These are phyloP conservation scores for Anser brachyrhynchus DNA, from an alignment of 2,113 vertebrate species.

Conservation along the genomic window DNA sequence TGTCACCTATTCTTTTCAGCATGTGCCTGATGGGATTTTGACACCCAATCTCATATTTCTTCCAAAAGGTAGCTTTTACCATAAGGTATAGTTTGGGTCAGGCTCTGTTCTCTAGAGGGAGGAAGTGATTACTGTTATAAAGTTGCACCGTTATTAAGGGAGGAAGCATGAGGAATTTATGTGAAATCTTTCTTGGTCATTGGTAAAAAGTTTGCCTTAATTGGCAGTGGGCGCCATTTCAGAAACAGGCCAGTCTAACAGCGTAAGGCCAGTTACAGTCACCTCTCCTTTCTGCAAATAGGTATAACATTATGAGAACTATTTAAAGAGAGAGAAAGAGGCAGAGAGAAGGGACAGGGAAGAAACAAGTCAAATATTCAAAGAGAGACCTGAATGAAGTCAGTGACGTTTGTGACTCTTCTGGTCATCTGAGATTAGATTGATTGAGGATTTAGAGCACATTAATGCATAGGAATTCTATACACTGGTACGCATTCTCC, in stretches of 20 bases:
- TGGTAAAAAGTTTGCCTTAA: slow-evolving; percentile 12
- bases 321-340: background rate
- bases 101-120: background rate
- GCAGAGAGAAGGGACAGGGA: rapidly evolving
- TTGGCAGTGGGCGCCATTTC: background rate
- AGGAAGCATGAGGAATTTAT: background rate
- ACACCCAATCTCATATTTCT: background rate
- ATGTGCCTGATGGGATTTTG: background rate
- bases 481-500: background rate
- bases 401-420: background rate
- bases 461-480: background rate
- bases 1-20: background rate
- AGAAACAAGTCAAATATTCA: background rate
- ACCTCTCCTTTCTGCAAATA: background rate
- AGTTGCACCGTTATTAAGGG: background rate
- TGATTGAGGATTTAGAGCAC: background rate
- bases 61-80: background rate
- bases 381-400: background rate
- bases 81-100: background rate
- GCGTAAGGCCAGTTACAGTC: background rate
- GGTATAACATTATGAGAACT: background rate
- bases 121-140: background rate
- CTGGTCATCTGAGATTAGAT: background rate
- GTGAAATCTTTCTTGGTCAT: background rate
- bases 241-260: background rate